Conservation (phyloP, 2,797 vertebrate species). For the Coilia nasus region DNA sequence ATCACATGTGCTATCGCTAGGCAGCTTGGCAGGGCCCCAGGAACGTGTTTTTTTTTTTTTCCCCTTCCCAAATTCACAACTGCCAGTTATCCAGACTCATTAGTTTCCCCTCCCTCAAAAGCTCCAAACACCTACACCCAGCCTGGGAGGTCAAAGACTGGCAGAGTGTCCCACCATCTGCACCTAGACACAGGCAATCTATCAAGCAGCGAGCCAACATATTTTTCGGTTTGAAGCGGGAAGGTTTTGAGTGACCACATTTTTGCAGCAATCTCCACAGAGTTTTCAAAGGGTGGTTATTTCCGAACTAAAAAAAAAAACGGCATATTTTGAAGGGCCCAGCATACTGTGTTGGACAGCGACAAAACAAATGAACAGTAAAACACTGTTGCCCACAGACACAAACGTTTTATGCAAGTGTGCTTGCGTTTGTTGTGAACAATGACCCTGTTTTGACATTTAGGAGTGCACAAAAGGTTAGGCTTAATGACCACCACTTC, state of each 20-base stretch:
- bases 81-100: conserved; percentile 19
- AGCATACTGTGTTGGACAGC: neutral
- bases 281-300: neutral
- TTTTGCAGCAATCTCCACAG: neutral
- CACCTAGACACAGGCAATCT: conserved; percentile 10
- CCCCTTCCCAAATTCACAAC: neutral
- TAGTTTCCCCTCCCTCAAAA: neutral
- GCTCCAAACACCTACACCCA: conserved; percentile 20
- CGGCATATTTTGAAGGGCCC: neutral
- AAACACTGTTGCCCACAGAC: neutral
- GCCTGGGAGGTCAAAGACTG: conserved; percentile 23
- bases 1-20: conserved; percentile 21
- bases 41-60: neutral
- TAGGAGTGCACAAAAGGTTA: conserved; percentile 51
- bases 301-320: neutral
- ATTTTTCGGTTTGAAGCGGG: neutral
- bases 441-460: conserved; percentile 50
- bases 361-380: neutral
- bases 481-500: conserved; percentile 43
- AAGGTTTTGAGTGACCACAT: neutral
- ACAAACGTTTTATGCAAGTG: neutral
- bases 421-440: conserved; percentile 42
- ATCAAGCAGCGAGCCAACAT: neutral
- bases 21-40: conserved; percentile 7
- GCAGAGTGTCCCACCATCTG: conserved; percentile 17